Evolutionary conservation across 2,113 vertebrate species (phyloP).

Genomic region (Phycodurus eques): DNA sequence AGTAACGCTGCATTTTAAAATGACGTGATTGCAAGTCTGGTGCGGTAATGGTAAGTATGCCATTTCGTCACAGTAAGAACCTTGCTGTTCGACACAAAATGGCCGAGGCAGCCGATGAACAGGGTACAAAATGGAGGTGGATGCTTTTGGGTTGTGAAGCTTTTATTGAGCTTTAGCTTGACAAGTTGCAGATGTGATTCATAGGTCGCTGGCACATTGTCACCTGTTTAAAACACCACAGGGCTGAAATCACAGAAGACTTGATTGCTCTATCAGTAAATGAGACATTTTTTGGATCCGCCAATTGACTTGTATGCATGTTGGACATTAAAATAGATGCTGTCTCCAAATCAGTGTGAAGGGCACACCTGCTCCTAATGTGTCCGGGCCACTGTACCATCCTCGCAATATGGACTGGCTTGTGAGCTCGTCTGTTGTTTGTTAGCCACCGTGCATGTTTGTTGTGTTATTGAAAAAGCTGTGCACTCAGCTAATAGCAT

Average conservation of each 20-base stretch:
- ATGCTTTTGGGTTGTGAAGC: neutral
- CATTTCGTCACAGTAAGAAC: neutral
- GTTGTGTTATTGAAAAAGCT: neutral
- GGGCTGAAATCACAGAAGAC: neutral
- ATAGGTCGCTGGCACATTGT: neutral
- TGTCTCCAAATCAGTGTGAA: conserved; percentile 22
- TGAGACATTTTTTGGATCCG: neutral
- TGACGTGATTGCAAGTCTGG: neutral
- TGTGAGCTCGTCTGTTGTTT: conserved; percentile 20
- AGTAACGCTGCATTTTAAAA: neutral
- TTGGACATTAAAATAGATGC: conserved; percentile 22
- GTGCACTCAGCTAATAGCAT: neutral
- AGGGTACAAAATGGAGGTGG: neutral
- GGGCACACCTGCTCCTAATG: conserved; percentile 58
- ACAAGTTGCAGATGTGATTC: neutral
- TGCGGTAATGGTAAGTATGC: neutral
- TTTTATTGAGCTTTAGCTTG: neutral
- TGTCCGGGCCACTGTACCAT: conserved; percentile 44
- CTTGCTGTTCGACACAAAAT: neutral
- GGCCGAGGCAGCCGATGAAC: neutral
- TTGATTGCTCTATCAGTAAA: neutral
- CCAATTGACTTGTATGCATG: neutral
- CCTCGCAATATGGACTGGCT: conserved; percentile 26
- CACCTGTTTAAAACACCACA: neutral
- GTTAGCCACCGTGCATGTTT: neutral